These are phyloP conservation scores for Lycodopsis pacificus DNA, from an alignment of 2,797 vertebrate species.

Conservation along the genomic window DNA sequence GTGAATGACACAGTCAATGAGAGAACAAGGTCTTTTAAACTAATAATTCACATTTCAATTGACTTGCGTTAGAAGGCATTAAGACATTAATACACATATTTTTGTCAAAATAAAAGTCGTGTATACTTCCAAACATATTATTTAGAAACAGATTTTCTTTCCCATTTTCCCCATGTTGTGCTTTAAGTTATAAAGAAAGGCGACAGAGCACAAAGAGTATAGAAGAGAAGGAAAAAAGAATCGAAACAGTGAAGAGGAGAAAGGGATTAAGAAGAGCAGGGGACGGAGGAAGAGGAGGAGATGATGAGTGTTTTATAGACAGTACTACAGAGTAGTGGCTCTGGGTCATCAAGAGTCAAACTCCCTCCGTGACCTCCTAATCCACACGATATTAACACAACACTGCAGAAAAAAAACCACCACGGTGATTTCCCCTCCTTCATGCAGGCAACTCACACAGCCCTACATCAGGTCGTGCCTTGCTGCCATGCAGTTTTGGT, in stretches of 20 bases:
- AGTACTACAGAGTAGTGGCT: not conserved
- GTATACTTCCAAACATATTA: not conserved
- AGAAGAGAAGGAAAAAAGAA: not conserved
- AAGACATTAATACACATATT: too few species aligned
- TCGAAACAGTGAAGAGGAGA: not conserved
- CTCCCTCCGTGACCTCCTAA: conserved; percentile 33
- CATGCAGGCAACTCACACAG: conserved; percentile 16
- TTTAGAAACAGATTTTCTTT: not conserved
- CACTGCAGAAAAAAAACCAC: conserved; percentile 25
- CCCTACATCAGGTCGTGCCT: conserved; percentile 10
- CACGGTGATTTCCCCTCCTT: conserved; percentile 20
- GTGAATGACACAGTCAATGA: not conserved
- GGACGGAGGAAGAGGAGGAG: not conserved
- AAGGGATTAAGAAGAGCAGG: not conserved
- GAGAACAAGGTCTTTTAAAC: not conserved
- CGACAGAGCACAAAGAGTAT: not conserved
- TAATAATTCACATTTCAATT: not conserved
- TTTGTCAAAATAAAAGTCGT: not conserved
- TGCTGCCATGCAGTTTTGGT: conserved; percentile 27
- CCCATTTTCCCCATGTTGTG: not conserved
- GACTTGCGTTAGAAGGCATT: not conserved
- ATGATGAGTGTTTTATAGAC: not conserved
- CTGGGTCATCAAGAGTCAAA: conserved; percentile 32
- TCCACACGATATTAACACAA: conserved; percentile 26
- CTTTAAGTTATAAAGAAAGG: not conserved